Evolutionary conservation across 2,113 vertebrate genomes (phyloP).

Genomic region (cattle (Bos taurus)): DNA sequence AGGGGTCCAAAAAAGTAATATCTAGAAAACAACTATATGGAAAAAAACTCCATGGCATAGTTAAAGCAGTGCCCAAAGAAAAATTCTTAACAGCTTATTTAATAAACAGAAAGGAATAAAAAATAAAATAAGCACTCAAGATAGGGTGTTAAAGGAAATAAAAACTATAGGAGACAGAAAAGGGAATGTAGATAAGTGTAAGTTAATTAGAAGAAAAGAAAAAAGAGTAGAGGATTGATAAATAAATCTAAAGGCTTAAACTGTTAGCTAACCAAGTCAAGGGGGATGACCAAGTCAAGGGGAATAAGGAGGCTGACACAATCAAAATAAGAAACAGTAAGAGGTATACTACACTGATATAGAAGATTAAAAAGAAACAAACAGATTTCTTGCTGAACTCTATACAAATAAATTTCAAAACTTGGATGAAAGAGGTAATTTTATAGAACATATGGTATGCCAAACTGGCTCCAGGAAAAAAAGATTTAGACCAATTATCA

Average conservation of each 20-base stretch:
- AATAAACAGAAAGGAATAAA: not conserved
- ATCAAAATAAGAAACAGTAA: not conserved
- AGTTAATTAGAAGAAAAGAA: not conserved
- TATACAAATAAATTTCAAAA: slow-evolving; percentile 26
- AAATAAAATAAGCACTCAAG: not conserved
- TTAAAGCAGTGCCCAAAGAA: not conserved
- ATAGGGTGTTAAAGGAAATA: not conserved
- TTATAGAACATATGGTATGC: not conserved
- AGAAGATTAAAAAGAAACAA: not conserved
- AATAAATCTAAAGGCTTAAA: not conserved
- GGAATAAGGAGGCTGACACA: not conserved
- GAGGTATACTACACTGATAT: not conserved
- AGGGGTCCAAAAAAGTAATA: not conserved
- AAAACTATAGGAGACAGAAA: not conserved
- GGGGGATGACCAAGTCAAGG: not conserved
- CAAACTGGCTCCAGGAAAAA: not conserved
- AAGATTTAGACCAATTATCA: not conserved
- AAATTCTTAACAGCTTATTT: slow-evolving; percentile 6
- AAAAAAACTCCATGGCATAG: not conserved
- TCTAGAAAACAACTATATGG: not conserved
- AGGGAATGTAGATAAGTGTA: not conserved
- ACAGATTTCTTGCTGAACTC: not conserved
- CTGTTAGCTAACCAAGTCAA: not conserved
- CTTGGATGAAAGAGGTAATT: not conserved
- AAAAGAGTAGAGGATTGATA: not conserved